phyloP scores from a whole-genome alignment of 1,140 invertebrate genomes.

The Scaptomyza graminum region DNA sequence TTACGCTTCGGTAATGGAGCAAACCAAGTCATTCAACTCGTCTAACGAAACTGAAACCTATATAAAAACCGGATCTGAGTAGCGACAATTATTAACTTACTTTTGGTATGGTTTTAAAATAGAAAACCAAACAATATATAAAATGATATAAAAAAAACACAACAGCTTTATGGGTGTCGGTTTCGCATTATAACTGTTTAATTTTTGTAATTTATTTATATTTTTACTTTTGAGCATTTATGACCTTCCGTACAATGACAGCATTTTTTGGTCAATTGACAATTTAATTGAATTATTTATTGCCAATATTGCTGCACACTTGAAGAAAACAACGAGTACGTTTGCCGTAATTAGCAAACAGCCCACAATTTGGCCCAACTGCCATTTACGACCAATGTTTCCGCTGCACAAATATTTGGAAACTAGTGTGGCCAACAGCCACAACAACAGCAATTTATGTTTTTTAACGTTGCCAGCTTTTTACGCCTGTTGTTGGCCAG shows the following conservation, averaged over 20 bases:
- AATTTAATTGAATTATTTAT: not conserved
- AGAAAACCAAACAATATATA: conserved; percentile 9
- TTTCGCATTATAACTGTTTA: conserved; percentile 8
- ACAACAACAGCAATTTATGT: conserved; percentile 13
- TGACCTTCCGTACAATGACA: conserved; percentile 24
- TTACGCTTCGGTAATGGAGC: conserved; percentile 10
- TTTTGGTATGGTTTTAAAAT: conserved; percentile 12
- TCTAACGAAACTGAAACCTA: conserved; percentile 25
- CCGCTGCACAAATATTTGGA: conserved; percentile 44
- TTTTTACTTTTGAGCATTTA: conserved; percentile 5
- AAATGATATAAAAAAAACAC: not conserved
- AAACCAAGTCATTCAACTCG: conserved; percentile 41
- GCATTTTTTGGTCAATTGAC: conserved; percentile 14
- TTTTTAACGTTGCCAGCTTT: conserved; percentile 14
- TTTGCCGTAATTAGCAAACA: conserved; percentile 4
- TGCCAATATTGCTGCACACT: conserved; percentile 1
- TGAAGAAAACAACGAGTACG: not conserved
- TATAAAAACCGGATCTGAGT: conserved; percentile 22
- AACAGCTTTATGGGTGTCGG: not conserved
- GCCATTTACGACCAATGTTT: conserved; percentile 31
- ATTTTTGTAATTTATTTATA: not conserved
- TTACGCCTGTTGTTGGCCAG: conserved; percentile 24
- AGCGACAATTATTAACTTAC: not conserved
- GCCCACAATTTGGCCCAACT: conserved; percentile 15
- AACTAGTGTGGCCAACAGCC: conserved; percentile 33